phyloP scores from a whole-genome alignment of 2,113 vertebrate species.

The human (Homo sapiens) region DNA sequence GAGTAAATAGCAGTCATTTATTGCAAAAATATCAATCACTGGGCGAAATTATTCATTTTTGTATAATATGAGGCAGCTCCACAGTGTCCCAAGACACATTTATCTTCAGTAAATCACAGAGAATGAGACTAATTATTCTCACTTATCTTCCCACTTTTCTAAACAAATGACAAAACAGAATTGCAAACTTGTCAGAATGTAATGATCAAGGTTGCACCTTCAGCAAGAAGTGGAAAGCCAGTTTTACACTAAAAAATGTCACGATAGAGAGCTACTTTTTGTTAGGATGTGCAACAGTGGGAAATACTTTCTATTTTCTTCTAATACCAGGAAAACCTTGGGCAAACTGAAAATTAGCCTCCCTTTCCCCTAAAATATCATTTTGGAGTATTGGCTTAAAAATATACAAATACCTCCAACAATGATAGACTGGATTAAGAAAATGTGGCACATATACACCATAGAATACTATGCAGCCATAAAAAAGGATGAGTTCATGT shows the following conservation, averaged over 20 bases:
- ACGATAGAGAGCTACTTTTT: neutral
- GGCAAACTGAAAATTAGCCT: neutral
- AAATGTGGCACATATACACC: too few species aligned
- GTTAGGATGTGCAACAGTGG: neutral
- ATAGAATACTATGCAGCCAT: too few species aligned
- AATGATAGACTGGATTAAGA: too few species aligned
- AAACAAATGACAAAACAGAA: constrained; percentile 37
- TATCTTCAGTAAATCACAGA: constrained; percentile 45
- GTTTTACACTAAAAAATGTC: constrained; percentile 12
- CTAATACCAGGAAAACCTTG: neutral
- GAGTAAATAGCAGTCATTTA: neutral
- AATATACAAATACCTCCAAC: neutral
- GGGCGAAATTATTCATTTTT: constrained; percentile 15
- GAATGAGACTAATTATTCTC: constrained; percentile 41
- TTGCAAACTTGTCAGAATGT: constrained; percentile 3
- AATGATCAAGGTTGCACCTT: constrained; percentile 29
- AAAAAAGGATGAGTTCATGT: too few species aligned
- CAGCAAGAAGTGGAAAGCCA: neutral
- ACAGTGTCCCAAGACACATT: constrained; percentile 1
- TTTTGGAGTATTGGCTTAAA: neutral
- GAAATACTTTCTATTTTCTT: neutral
- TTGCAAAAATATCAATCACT: constrained; percentile 38
- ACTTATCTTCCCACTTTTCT: constrained; percentile 37
- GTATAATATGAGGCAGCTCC: neutral
- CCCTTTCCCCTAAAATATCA: neutral